phyloP scores from a whole-genome alignment of 2,113 vertebrate genomes.

The Nerophis lumbriciformis region DNA sequence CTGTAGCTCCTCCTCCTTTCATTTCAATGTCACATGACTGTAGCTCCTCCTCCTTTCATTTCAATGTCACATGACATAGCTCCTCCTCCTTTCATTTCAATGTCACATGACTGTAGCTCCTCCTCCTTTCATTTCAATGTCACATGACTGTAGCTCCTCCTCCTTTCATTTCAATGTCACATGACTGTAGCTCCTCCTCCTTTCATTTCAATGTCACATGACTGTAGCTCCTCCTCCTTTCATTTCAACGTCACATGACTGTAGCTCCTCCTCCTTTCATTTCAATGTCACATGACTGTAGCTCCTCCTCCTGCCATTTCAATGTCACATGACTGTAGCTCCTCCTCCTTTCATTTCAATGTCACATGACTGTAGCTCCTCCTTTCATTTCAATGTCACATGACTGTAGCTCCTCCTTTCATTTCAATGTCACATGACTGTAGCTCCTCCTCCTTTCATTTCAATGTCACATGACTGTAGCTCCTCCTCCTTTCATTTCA shows the following conservation, averaged over 20 bases:
- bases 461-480: neutral
- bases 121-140: too few relatives aligned
- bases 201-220: too few relatives aligned
- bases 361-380: too few relatives aligned
- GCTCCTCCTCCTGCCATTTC: neutral
- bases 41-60: neutral
- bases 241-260: too few relatives aligned
- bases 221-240: neutral
- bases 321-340: neutral
- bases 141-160: constrained; percentile 1
- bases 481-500: neutral
- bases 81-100: neutral
- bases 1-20: neutral
- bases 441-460: constrained; percentile 1
- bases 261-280: neutral
- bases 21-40: too few relatives aligned
- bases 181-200: neutral
- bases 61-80: neutral
- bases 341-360: neutral
- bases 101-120: too few relatives aligned
- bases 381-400: neutral
- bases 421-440: too few relatives aligned
- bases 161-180: neutral
- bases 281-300: neutral
- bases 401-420: neutral